Evolutionary conservation across 2,113 vertebrate species (phyloP).

Genomic region (Leucosticte australis): DNA sequence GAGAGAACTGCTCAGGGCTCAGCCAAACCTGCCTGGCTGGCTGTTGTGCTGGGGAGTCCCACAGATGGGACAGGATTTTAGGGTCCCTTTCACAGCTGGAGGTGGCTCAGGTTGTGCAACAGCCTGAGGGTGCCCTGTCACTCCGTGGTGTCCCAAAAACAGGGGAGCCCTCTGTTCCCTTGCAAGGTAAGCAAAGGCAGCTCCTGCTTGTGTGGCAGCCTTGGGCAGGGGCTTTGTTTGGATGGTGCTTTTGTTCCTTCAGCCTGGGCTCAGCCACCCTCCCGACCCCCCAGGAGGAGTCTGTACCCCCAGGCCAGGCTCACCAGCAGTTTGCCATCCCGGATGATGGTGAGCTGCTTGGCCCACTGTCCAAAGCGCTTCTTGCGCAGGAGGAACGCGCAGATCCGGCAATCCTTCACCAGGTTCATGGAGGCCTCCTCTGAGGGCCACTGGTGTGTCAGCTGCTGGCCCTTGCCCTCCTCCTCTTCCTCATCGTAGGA

Average conservation of each 20-base stretch:
- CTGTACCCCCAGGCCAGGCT: background rate
- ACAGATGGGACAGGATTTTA: too few relatives aligned
- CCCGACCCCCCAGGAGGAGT: accelerated
- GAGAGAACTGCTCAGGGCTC: background rate
- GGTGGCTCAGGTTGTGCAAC: background rate
- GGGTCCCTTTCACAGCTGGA: background rate
- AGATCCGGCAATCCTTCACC: slow-evolving; percentile 89
- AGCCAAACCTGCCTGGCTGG: background rate
- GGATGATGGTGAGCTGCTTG: slow-evolving; percentile 93
- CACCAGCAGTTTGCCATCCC: slow-evolving; percentile 92
- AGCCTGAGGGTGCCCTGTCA: background rate
- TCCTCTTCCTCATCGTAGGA: slow-evolving; percentile 97
- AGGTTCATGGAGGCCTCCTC: slow-evolving; percentile 87
- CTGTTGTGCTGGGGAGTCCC: background rate
- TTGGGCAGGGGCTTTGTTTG: background rate
- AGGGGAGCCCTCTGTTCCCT: background rate
- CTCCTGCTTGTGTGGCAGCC: background rate
- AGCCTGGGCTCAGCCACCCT: background rate
- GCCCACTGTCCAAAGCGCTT: slow-evolving; percentile 98
- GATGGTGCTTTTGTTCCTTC: background rate
- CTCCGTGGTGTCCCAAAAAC: background rate
- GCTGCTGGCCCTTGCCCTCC: slow-evolving; percentile 84
- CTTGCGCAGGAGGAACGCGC: slow-evolving; percentile 93
- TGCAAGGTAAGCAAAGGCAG: background rate
- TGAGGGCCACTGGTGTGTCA: slow-evolving; percentile 85